Conservation (phyloP, 2,797 vertebrate genomes). For the Staurois parvus region DNA sequence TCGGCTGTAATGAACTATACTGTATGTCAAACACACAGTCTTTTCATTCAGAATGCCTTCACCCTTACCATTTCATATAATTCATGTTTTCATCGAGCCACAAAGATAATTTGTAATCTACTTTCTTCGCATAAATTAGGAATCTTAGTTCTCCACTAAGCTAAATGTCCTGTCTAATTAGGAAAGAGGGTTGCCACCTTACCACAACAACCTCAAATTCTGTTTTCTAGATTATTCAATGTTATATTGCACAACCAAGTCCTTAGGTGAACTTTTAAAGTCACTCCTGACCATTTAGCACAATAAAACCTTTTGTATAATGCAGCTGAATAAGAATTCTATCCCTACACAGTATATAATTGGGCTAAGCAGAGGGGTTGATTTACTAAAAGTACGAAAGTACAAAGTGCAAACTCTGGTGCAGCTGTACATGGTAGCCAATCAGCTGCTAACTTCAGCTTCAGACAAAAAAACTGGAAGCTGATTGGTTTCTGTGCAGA, state of each 20-base stretch:
- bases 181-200: conserved; percentile 52
- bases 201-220: conserved; percentile 20
- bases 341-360: too few relatives aligned
- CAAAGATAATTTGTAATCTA: conserved; percentile 30
- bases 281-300: neutral
- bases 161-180: conserved; percentile 54
- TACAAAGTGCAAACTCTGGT: too few relatives aligned
- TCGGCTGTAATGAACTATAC: neutral
- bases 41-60: conserved; percentile 4
- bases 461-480: too few relatives aligned
- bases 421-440: too few relatives aligned
- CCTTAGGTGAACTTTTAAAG: conserved; percentile 42
- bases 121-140: conserved; percentile 29
- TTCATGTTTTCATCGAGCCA: conserved; percentile 34
- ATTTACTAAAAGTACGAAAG: too few relatives aligned
- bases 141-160: conserved; percentile 26
- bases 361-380: too few relatives aligned
- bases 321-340: neutral
- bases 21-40: conserved; percentile 12
- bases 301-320: neutral
- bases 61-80: conserved; percentile 7
- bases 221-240: conserved; percentile 12
- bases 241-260: conserved; percentile 22
- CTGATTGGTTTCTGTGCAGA: too few relatives aligned
- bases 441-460: too few relatives aligned